Base-by-base conservation (phyloP, 2,113 vertebrate genomes). In the Brachirus orientalis region DNA sequence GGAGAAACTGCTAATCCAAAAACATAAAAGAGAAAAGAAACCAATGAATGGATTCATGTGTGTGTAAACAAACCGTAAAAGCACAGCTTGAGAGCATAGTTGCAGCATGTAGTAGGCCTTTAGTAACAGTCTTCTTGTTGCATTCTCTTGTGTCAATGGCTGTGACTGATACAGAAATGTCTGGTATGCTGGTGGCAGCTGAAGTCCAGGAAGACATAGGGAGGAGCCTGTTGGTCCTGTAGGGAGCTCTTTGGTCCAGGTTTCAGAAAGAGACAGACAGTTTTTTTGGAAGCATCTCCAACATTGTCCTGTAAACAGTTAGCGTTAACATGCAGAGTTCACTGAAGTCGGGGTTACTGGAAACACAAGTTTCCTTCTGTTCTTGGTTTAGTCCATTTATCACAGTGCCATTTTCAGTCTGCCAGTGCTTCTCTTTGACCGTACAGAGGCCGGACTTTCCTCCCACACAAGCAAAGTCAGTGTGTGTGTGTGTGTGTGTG, bases 111-210 rank as follows among this genome's bases (percentile, higher is more conserved):
- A 10, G n/a, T 63, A 69, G 84, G 86, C 75, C 72, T 68, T 78
- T 6, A 44, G 38, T 46, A 89, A 88, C 83, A 89, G 88, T 90
- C 85, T 73, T 69, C 48, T 76, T 65, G 5, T 70, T 62, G 70
- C 56, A 65, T 75, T 67, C 58, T 75, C 71, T 64, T 69, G 54
- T 45, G 70, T 85, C 78, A 54, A 68, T 70, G 76, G 72, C 66
- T 80, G 20, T 56, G 69, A 77, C 76, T 71, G 69, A 61, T 62
- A 58, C 62, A 85, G 74, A 80, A 80, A 85, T 77, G 83, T 87
- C 81, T 73, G 80, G 73, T 84, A 77, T 87, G 90, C 90, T 90
- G 89, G 88, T 90, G 80, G 81, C 64, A 62, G 79, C 75, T 75
- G 62, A 79, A 66, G 68, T 79, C 70, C 68, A 80, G 62, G 76